phyloP scores from a whole-genome alignment of 1,140 invertebrate genomes.

The Cheumatopsyche charites region DNA sequence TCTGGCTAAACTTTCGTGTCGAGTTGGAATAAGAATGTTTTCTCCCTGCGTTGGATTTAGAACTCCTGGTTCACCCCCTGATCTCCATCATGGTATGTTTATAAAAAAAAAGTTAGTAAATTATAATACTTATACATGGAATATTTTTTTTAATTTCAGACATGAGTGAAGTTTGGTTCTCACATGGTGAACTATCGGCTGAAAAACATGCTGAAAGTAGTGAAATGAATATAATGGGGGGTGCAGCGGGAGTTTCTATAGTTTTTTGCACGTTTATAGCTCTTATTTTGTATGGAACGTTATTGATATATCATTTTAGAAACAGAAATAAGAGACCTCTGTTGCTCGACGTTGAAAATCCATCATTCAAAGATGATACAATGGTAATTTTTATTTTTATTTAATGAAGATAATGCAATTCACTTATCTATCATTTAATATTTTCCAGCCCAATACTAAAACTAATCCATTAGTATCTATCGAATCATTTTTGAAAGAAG shows the following conservation, averaged over 20 bases:
- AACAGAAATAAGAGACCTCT: constrained; percentile 30
- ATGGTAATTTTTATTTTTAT: constrained; percentile 20
- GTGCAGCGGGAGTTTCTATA: constrained; percentile 24
- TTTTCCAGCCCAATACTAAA: constrained; percentile 44
- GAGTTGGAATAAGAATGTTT: constrained; percentile 51
- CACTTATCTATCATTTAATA: background rate
- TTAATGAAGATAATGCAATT: background rate
- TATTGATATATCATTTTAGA: constrained; percentile 40
- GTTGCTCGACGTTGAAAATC: constrained; percentile 22
- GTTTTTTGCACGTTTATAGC: constrained; percentile 40
- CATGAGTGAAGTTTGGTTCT: constrained; percentile 45
- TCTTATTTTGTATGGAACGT: constrained; percentile 34
- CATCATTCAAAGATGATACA: constrained; percentile 29
- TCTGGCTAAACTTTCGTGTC: constrained; percentile 55
- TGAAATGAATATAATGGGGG: background rate
- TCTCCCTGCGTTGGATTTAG: constrained; percentile 58
- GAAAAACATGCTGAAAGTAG: constrained; percentile 5
- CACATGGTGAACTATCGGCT: constrained; percentile 34
- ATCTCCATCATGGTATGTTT: constrained; percentile 52
- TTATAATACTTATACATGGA: background rate
- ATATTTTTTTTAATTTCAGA: constrained; percentile 29
- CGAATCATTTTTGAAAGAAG: constrained; percentile 38
- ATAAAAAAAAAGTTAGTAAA: background rate
- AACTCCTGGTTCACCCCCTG: constrained; percentile 55
- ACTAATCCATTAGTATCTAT: constrained; percentile 41